Conservation (phyloP, 2,888 invertebrate species). For the Piscicola geometra region DNA sequence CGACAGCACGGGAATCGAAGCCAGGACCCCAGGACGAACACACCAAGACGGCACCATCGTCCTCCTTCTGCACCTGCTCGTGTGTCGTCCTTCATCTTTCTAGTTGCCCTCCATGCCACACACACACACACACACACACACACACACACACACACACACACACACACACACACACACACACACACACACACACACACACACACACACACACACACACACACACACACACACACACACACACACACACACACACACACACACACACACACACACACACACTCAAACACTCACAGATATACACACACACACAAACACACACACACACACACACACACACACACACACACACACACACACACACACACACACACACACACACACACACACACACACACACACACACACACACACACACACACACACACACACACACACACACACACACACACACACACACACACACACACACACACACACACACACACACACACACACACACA, state of each 20-base stretch:
- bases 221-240: constrained; percentile 4
- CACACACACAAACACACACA: neutral
- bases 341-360: constrained; percentile 4
- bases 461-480: too few relatives aligned
- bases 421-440: neutral
- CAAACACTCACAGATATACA: neutral
- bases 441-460: too few relatives aligned
- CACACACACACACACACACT: constrained; percentile 1
- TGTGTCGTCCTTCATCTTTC: neutral
- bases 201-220: constrained; percentile 4
- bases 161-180: constrained; percentile 4
- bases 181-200: constrained; percentile 4
- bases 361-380: neutral
- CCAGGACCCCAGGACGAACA: neutral
- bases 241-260: constrained; percentile 1
- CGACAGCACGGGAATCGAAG: neutral
- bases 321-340: constrained; percentile 4
- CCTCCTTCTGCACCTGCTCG: neutral
- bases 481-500: too few relatives aligned
- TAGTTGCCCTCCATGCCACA: too few relatives aligned
- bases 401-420: constrained; percentile 9
- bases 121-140: constrained; percentile 1
- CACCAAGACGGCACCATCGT: neutral
- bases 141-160: constrained; percentile 4
- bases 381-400: neutral